Evolutionary conservation across 2,888 invertebrate genomes (phyloP).

Genomic region (Corythucha ciliata): DNA sequence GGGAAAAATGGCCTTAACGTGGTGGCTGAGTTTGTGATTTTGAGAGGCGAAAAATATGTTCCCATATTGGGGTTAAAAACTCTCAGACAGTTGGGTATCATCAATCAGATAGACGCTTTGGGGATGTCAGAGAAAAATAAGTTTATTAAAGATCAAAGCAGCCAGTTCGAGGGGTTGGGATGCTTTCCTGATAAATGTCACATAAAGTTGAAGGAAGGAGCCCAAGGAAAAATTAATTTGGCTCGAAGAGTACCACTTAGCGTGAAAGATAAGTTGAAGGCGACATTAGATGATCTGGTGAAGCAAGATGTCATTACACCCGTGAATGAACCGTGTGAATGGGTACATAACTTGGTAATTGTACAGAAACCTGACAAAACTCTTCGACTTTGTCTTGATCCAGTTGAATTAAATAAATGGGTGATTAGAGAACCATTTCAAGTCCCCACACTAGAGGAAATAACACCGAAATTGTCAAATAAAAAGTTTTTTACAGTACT

Average conservation of each 20-base stretch:
- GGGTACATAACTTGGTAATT: slow-evolving; percentile 34
- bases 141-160: slow-evolving; percentile 9
- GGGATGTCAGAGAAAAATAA: neutral
- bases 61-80: slow-evolving; percentile 9
- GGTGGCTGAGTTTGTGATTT: slow-evolving; percentile 11
- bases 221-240: slow-evolving; percentile 10
- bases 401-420: slow-evolving; percentile 33
- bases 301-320: slow-evolving; percentile 21
- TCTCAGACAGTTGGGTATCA: neutral
- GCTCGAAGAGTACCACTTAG: slow-evolving; percentile 12
- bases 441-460: slow-evolving; percentile 33
- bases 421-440: slow-evolving; percentile 30
- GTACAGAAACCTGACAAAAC: slow-evolving; percentile 35
- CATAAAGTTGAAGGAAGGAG: slow-evolving; percentile 5
- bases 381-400: slow-evolving; percentile 36
- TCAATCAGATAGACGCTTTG: neutral
- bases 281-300: slow-evolving; percentile 8
- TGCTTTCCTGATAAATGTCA: slow-evolving; percentile 17
- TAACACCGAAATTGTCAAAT: slow-evolving; percentile 28
- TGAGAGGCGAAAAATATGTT: slow-evolving; percentile 1
- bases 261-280: slow-evolving; percentile 13
- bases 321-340: slow-evolving; percentile 26
- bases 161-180: slow-evolving; percentile 14
- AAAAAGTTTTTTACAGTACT: slow-evolving; percentile 5
- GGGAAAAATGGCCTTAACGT: neutral